These are phyloP conservation scores for Syrphus vitripennis DNA, from an alignment of 2,888 invertebrate species.

Conservation along the genomic window DNA sequence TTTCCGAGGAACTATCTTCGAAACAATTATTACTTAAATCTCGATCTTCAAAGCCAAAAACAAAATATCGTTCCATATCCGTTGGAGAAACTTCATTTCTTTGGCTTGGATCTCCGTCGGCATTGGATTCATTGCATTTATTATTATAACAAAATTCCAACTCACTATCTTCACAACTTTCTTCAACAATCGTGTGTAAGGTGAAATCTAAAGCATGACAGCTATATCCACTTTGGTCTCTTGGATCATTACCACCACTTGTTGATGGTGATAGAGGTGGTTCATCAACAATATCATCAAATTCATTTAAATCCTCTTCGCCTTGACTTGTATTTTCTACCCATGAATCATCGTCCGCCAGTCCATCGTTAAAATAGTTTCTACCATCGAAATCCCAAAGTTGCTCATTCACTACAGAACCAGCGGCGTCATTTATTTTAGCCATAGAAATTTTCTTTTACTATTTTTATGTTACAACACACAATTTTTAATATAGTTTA, in stretches of 20 bases:
- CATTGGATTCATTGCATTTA: conserved; percentile 68
- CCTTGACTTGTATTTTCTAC: conserved; percentile 93
- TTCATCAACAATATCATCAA: conserved; percentile 81
- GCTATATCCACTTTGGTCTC: conserved; percentile 91
- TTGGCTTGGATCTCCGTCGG: background rate
- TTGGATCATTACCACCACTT: conserved; percentile 82
- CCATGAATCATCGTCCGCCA: conserved; percentile 88
- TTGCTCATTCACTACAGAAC: background rate
- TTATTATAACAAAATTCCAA: conserved; percentile 82
- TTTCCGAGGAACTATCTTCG: conserved; percentile 88
- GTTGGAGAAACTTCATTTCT: conserved; percentile 86
- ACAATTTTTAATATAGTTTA: too few species aligned
- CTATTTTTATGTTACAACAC: too few species aligned
- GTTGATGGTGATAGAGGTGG: conserved; percentile 78
- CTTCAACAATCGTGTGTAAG: conserved; percentile 95
- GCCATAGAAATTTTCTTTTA: background rate
- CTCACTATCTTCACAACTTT: conserved; percentile 96
- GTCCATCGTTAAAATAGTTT: background rate
- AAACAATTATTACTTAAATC: conserved; percentile 79
- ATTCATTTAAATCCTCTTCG: conserved; percentile 84
- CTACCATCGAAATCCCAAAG: background rate
- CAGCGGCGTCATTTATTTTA: background rate
- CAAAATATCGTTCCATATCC: conserved; percentile 94
- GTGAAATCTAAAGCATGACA: conserved; percentile 92
- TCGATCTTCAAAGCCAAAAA: conserved; percentile 91